Base-by-base conservation (phyloP, 1,140 invertebrate genomes). In the Bombus impatiens region DNA sequence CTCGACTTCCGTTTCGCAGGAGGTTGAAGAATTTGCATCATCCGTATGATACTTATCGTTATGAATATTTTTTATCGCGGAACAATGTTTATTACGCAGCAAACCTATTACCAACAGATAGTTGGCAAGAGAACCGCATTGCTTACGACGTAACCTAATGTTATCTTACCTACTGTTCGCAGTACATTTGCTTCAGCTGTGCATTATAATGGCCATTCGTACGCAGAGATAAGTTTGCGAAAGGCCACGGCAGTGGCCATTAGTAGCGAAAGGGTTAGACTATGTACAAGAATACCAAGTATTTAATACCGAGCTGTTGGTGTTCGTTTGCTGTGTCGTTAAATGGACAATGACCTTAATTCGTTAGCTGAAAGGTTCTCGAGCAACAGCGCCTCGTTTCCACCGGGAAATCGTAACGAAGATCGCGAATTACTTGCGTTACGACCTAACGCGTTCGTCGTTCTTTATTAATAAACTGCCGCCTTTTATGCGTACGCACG, bases 191-290 rank as follows among this genome's bases (percentile, higher is more conserved):
- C n/a, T 67, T 67, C 65, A 67, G n/a, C 62, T 65, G 62, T 65
- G 28, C 62, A 32, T 65, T 65, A 65, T 8, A 65, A 65, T 15
- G n/a, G 13, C 62, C 62, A 15, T 32, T 65, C 59, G 59, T 62
- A n/a, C 57, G 59, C 59, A 12, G 57, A 59, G 57, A 59, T 59
- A 65, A 65, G n/a, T 65, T 65, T 13, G 62, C 28, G n/a, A 32
- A 15, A 65, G 62, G 13, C 62, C 28, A n/a, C 28, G 57, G 25
- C 28, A 12, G 57, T 59, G 10, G 57, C 57, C 59, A 62, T 32
- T 67, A 67, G n/a, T 67, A 67, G 65, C 65, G 65, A 32, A 67
- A 67, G 65, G 65, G n/a, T 35, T 67, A 67, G n/a, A 15, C n/a
- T 65, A 65, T 65, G 13, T 65, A 65, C 62, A 65, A 65, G 62